phyloP scores from a whole-genome alignment of 2,113 vertebrate genomes.

The Oostethus manadensis region DNA sequence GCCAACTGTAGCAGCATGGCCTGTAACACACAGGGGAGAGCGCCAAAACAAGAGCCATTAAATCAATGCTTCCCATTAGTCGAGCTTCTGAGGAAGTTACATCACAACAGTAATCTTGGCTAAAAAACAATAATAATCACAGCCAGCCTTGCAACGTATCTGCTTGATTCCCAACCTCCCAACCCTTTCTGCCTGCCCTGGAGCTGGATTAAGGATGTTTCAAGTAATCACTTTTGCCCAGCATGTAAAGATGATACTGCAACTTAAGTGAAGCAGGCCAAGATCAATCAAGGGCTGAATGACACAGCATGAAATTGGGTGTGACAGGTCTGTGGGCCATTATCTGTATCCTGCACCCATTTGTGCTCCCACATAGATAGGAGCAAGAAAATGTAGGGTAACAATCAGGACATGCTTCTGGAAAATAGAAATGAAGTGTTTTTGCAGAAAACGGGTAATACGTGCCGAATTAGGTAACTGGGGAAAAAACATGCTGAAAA shows the following conservation, averaged over 20 bases:
- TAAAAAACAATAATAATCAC: slow-evolving; percentile 42
- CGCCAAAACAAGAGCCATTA: slow-evolving; percentile 51
- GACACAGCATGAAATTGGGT: slow-evolving; percentile 59
- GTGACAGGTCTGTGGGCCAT: slow-evolving; percentile 45
- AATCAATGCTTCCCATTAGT: slow-evolving; percentile 62
- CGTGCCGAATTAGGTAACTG: slow-evolving; percentile 20
- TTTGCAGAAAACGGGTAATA: slow-evolving; percentile 4
- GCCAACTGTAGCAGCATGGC: slow-evolving; percentile 42
- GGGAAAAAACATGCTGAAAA: slow-evolving; percentile 13
- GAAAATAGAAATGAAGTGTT: slow-evolving; percentile 38
- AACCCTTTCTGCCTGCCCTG: slow-evolving; percentile 42
- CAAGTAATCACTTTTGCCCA: slow-evolving; percentile 45
- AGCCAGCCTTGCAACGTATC: slow-evolving; percentile 58
- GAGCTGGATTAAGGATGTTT: slow-evolving; percentile 52
- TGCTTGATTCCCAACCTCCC: slow-evolving; percentile 47
- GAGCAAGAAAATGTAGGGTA: slow-evolving; percentile 34
- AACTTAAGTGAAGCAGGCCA: slow-evolving; percentile 22
- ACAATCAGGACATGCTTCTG: slow-evolving; percentile 39
- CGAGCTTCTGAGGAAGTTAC: slow-evolving; percentile 67
- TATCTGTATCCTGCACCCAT: slow-evolving; percentile 42
- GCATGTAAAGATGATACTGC: slow-evolving; percentile 41
- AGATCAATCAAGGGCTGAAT: slow-evolving; percentile 52
- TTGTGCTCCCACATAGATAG: slow-evolving; percentile 31
- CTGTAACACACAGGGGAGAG: slow-evolving; percentile 40
- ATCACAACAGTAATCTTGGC: slow-evolving; percentile 57